Conservation (phyloP, 2,113 vertebrate genomes). For the Azemiops feae region DNA sequence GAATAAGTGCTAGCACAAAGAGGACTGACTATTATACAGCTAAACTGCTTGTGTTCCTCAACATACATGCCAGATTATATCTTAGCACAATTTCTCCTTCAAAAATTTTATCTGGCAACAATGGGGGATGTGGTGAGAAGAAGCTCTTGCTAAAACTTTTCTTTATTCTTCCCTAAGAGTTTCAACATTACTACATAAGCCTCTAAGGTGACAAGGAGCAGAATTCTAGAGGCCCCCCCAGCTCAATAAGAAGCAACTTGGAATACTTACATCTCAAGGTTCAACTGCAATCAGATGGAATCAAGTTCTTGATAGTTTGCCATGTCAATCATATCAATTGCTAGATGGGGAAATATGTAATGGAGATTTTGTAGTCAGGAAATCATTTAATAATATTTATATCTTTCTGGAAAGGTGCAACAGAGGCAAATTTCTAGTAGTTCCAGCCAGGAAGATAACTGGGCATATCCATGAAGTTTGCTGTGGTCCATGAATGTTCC, state of each 20-base stretch:
- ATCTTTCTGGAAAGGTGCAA: neutral
- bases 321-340: neutral
- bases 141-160: neutral
- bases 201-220: neutral
- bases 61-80: neutral
- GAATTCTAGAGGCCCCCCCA: neutral
- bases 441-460: neutral
- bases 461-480: neutral
- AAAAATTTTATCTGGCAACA: neutral
- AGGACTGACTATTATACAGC: no score
- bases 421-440: neutral
- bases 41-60: neutral
- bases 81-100: neutral
- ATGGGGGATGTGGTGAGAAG: neutral
- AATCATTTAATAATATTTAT: neutral
- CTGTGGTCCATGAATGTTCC: neutral
- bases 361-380: neutral
- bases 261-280: neutral
- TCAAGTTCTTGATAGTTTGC: neutral
- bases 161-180: neutral
- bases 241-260: neutral
- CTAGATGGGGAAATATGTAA: neutral
- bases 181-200: neutral
- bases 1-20: neutral
- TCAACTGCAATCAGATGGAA: neutral